A percentile compares a stretch with the other conserved stretches of the same genome.
These are phyloP conservation scores for Poeciliopsis gracilis DNA, from an alignment of 2,797 vertebrate genomes.

Conservation along the genomic window DNA sequence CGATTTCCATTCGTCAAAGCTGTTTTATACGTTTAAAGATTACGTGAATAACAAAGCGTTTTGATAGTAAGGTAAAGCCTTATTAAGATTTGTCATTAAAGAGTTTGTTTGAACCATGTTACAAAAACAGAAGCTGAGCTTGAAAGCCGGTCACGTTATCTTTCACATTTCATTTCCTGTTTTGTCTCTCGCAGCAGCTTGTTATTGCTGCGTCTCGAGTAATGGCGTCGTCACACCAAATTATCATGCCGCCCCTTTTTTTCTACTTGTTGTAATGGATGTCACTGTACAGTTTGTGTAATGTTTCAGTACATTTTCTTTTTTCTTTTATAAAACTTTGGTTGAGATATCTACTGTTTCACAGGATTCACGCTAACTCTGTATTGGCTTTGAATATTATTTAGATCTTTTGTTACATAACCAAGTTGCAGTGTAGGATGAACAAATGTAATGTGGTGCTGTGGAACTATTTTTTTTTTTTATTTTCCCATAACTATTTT, in stretches of 20 bases:
- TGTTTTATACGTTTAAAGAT: conserved; percentile 72
- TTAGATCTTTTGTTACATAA: conserved; percentile 78
- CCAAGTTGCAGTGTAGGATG: conserved; percentile 69
- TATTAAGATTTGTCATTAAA: conserved; percentile 60
- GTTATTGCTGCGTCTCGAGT: conserved; percentile 76
- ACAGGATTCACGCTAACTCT: conserved; percentile 72
- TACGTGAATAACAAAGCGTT: conserved; percentile 76
- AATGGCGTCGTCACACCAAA: conserved; percentile 82
- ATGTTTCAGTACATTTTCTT: conserved; percentile 82
- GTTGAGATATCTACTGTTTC: conserved; percentile 73
- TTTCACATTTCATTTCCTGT: conserved; percentile 70
- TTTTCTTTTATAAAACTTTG: conserved; percentile 72
- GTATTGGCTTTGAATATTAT: conserved; percentile 76
- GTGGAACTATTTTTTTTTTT: conserved; percentile 51
- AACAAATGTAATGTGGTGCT: conserved; percentile 68
- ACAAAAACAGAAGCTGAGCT: conserved; percentile 77
- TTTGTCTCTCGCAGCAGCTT: conserved; percentile 78
- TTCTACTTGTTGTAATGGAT: conserved; percentile 86
- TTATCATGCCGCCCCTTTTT: conserved; percentile 70
- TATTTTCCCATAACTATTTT: conserved; percentile 19
- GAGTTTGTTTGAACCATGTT: conserved; percentile 67
- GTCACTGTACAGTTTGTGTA: conserved; percentile 89
- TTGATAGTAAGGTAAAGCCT: conserved; percentile 82
- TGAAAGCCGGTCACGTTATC: conserved; percentile 70
- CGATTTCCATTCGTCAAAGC: conserved; percentile 64